Conservation (phyloP, 2,113 vertebrate species). For the Struthio camelus region DNA sequence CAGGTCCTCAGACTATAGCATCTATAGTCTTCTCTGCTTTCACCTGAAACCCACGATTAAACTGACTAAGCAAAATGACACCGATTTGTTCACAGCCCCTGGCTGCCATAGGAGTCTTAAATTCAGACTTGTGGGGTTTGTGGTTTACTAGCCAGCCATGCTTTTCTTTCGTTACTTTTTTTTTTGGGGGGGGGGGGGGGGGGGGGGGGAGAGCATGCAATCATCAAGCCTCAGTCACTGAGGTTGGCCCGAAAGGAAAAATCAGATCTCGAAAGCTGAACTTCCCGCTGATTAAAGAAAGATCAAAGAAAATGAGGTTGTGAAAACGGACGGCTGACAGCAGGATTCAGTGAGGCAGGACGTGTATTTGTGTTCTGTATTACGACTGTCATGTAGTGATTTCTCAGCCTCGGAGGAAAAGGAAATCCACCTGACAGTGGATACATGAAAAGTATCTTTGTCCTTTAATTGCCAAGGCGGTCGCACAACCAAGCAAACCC, state of each 20-base stretch:
- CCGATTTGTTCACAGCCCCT: neutral
- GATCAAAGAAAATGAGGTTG: neutral
- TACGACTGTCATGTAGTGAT: neutral
- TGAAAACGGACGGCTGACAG: neutral
- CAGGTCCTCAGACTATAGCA: neutral
- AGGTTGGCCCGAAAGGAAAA: neutral
- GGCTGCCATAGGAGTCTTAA: neutral
- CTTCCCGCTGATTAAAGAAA: neutral
- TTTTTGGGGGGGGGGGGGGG: neutral
- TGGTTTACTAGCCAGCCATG: neutral
- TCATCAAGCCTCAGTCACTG: neutral
- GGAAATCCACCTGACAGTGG: neutral
- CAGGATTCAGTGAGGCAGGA: neutral
- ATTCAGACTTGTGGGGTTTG: neutral
- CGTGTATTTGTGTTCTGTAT: neutral
- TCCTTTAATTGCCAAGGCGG: neutral
- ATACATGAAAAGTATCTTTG: neutral
- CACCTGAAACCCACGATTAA: neutral
- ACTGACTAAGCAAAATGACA: neutral
- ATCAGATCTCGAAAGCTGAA: neutral
- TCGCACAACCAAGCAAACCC: neutral
- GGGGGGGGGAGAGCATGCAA: neutral
- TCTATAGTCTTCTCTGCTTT: neutral
- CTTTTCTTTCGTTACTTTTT: neutral
- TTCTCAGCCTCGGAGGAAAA: neutral